Evolutionary conservation across 2,888 invertebrate species (phyloP).

Genomic region (Pemphredon lugubris): DNA sequence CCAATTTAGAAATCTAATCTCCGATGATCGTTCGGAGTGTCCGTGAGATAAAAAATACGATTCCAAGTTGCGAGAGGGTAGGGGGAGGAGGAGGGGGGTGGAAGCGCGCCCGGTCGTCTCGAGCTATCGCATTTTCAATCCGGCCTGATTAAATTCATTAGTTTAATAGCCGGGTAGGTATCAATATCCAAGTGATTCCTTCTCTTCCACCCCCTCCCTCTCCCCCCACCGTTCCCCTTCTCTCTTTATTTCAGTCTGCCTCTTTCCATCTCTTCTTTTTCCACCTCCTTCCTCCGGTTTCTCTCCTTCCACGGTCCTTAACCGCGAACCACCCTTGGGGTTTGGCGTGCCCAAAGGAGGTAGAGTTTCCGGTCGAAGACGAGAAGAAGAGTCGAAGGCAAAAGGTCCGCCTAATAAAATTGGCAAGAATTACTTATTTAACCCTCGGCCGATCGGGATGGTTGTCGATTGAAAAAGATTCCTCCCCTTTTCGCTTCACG

Average conservation of each 20-base stretch:
- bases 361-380: constrained; percentile 11
- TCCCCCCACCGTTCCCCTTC: constrained; percentile 17
- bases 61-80: constrained; percentile 7
- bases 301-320: constrained; percentile 32
- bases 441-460: constrained; percentile 63
- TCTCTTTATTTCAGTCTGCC: constrained; percentile 26
- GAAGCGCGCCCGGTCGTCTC: constrained; percentile 45
- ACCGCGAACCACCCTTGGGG: constrained; percentile 64
- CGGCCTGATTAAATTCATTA: constrained; percentile 81
- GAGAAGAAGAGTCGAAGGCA: constrained; percentile 40
- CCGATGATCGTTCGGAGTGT: constrained; percentile 78
- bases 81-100: constrained; percentile 23
- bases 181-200: constrained; percentile 79
- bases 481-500: neutral
- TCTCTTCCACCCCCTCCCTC: constrained; percentile 33
- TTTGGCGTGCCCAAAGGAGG: constrained; percentile 50
- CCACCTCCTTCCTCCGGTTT: constrained; percentile 7
- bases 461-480: constrained; percentile 44
- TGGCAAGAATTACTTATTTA: constrained; percentile 76
- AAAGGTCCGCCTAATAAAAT: constrained; percentile 73
- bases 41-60: constrained; percentile 73
- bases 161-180: constrained; percentile 79
- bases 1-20: constrained; percentile 81
- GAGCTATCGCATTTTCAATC: constrained; percentile 66
- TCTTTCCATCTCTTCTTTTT: constrained; percentile 15